Base-by-base conservation (phyloP, 1,140 invertebrate genomes). In the Lepidostoma basale region DNA sequence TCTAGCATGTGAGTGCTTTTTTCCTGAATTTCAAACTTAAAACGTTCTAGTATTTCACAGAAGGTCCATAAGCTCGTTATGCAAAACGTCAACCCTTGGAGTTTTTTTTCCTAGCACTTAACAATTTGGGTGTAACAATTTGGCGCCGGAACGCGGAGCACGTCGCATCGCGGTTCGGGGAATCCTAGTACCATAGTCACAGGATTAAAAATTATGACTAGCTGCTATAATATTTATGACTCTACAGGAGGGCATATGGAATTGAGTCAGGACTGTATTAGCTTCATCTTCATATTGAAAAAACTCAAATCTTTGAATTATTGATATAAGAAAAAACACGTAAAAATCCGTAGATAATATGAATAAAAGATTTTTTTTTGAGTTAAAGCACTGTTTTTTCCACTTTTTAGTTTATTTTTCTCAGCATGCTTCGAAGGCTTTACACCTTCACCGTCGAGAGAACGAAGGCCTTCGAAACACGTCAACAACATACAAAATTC, bases 181-280 rank as follows among this genome's bases (percentile, higher is more conserved):
- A 44, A 62, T 62, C 25, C 33, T 28, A 3, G 36, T 3, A 25
- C 16, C 36, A 45, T 36, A 54, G 59, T 56, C 49, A 12, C 45
- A 14, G 63, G 68, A 70, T 70, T 70, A 70, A 70, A 70, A 70
- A 70, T 70, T 70, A 70, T 59, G 64, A 62, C 58, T 62, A 60
- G 47, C 59, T 70, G 26, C 42, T 70, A 63, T 70, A 70, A 67
- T 70, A 70, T 70, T 70, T 70, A 70, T 70, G 64, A 14, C 25
- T 59, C 59, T n/a, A 30, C 20, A 25, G 22, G 56, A 63, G 20
- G 9, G 8, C 18, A 14, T 20, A n/a, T 56, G 28, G 22, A 49
- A n/a, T n/a, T n/a, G n/a, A 26, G 22, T 49, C 45, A 49, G 45
- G 22, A 49, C 45, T 49, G 45, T 6, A 49, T 22, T 23, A 23